These are phyloP conservation scores for Dipodomys ordii DNA, from an alignment of 2,113 vertebrate genomes.

Conservation along the genomic window DNA sequence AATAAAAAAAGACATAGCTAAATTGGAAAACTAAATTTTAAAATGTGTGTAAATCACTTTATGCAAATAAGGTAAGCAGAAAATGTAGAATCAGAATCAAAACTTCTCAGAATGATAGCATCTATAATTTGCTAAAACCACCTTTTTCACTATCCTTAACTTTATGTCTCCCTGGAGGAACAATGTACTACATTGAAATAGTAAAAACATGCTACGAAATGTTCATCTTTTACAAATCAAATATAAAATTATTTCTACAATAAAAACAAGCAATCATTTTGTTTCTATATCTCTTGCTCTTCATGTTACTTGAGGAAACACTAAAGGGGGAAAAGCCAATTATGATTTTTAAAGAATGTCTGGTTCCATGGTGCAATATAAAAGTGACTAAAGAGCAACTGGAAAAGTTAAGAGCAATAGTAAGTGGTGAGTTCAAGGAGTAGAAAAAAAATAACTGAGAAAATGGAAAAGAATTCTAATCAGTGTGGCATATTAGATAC, in stretches of 20 bases:
- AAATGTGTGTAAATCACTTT: background rate
- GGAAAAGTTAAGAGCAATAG: constrained; percentile 37
- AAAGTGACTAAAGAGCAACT: constrained; percentile 26
- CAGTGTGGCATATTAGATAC: background rate
- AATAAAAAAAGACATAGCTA: constrained; percentile 36
- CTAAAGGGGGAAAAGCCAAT: background rate
- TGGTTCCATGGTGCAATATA: constrained; percentile 10
- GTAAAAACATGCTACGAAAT: background rate
- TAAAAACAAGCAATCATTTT: constrained; percentile 56
- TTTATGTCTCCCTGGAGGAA: constrained; percentile 36
- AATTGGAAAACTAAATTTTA: constrained; percentile 41
- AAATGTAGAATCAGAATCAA: constrained; percentile 13
- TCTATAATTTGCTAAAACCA: constrained; percentile 42
- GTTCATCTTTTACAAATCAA: constrained; percentile 28
- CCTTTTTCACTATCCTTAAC: background rate
- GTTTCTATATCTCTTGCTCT: constrained; percentile 36
- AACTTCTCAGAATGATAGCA: constrained; percentile 48
- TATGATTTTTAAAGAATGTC: background rate
- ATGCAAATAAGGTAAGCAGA: background rate
- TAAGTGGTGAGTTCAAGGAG: background rate
- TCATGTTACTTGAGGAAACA: constrained; percentile 37
- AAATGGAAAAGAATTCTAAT: background rate
- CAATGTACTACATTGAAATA: constrained; percentile 24
- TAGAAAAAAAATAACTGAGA: background rate
- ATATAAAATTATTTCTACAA: constrained; percentile 26